These are phyloP conservation scores for Drosophila demipolita DNA, from an alignment of 2,888 invertebrate species.

Conservation along the genomic window DNA sequence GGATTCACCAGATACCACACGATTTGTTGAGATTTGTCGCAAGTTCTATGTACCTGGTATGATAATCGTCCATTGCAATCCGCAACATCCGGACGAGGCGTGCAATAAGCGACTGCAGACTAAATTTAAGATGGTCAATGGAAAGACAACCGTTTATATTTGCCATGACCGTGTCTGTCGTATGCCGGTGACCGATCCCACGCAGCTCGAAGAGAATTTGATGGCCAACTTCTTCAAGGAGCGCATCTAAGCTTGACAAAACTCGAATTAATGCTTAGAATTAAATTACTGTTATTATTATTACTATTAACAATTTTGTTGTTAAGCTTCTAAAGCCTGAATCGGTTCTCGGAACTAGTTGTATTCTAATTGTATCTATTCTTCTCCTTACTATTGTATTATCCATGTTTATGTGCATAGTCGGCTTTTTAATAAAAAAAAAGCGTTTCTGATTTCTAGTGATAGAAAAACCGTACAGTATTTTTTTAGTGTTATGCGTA, in stretches of 20 bases:
- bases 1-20: constrained; percentile 76
- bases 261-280: constrained; percentile 45
- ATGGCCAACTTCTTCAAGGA: constrained; percentile 79
- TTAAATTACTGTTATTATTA: constrained; percentile 17
- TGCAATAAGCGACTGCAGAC: constrained; percentile 79
- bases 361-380: constrained; percentile 26
- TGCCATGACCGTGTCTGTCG: constrained; percentile 84
- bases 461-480: not conserved
- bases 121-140: constrained; percentile 84
- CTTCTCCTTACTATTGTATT: constrained; percentile 25
- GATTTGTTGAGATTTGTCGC: constrained; percentile 82
- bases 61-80: constrained; percentile 83
- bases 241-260: constrained; percentile 56
- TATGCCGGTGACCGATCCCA: constrained; percentile 84
- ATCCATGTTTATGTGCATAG: constrained; percentile 7
- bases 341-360: constrained; percentile 67
- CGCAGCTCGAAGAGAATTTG: constrained; percentile 81
- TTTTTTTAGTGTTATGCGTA: not conserved
- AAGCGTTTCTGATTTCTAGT: not conserved
- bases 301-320: constrained; percentile 24
- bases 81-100: constrained; percentile 70
- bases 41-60: constrained; percentile 84
- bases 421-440: constrained; percentile 22
- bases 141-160: constrained; percentile 84
- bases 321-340: constrained; percentile 65